A percentile compares a stretch with the other conserved stretches of the same genome.
Evolutionary conservation across 2,113 vertebrate species (phyloP).

Genomic region (Fulica atra): DNA sequence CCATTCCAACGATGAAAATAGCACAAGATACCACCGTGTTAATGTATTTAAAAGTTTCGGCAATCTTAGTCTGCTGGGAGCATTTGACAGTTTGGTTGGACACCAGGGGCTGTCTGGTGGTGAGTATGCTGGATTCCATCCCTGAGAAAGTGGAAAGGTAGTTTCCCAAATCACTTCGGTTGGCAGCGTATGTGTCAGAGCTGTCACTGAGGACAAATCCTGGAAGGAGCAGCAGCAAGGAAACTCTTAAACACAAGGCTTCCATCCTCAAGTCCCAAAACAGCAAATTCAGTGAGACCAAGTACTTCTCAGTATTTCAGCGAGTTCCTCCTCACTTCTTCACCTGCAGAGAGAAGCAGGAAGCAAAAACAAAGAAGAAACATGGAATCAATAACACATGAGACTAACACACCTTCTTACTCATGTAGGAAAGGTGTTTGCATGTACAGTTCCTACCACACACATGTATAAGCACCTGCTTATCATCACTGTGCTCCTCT

Average conservation of each 20-base stretch:
- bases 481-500: not conserved
- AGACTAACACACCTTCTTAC: not conserved
- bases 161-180: constrained; percentile 46
- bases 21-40: constrained; percentile 90
- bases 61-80: constrained; percentile 73
- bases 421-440: not conserved
- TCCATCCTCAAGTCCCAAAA: constrained; percentile 65
- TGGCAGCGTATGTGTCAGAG: constrained; percentile 63
- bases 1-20: constrained; percentile 94
- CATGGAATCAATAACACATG: not conserved
- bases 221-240: constrained; percentile 61
- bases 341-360: constrained; percentile 44
- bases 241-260: constrained; percentile 57
- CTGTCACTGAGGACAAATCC: constrained; percentile 69
- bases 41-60: constrained; percentile 88
- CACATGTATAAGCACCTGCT: not conserved
- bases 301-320: not conserved
- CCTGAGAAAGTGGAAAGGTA: constrained; percentile 60
- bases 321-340: not conserved
- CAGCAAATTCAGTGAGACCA: not conserved
- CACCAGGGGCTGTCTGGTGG: constrained; percentile 64
- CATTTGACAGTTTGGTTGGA: constrained; percentile 75
- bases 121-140: constrained; percentile 53
- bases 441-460: not conserved
- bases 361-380: not conserved